A percentile compares a stretch with the other conserved stretches of the same genome.
These are phyloP conservation scores for Oxyura jamaicensis DNA, from an alignment of 2,113 vertebrate genomes.

Conservation along the genomic window DNA sequence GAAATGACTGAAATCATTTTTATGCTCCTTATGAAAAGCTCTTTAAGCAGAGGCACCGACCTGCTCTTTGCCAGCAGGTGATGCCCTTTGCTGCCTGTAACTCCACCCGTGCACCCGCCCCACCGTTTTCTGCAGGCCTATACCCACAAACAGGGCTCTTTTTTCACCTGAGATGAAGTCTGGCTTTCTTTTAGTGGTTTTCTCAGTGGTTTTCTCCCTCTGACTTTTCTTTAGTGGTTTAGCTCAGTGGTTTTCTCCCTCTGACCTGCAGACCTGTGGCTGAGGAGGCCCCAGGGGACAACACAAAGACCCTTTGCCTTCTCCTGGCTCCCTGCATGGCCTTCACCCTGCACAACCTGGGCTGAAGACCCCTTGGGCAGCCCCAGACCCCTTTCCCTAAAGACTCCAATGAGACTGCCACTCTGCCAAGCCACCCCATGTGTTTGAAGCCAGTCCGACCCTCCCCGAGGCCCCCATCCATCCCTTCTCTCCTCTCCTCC, in stretches of 20 bases:
- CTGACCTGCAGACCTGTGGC: background rate
- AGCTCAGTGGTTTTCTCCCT: background rate
- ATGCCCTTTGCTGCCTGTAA: background rate
- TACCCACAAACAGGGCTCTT: background rate
- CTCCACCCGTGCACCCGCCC: background rate
- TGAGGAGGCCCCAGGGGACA: background rate
- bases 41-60: background rate
- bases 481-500: background rate
- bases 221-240: no score
- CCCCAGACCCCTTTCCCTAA: background rate
- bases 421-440: background rate
- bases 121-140: background rate
- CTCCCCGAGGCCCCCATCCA: background rate
- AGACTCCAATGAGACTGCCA: background rate
- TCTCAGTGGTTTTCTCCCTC: no score
- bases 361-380: background rate
- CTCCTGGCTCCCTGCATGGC: background rate
- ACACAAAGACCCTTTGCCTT: background rate
- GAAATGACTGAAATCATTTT: background rate
- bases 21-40: background rate
- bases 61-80: background rate
- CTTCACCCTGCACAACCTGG: rapidly evolving
- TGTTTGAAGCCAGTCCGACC: background rate
- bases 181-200: background rate
- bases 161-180: background rate